Evolutionary conservation across 2,113 vertebrate species (phyloP), one percentile per base, ranked within the genome.

Genomic region (Cariama cristata): DNA sequence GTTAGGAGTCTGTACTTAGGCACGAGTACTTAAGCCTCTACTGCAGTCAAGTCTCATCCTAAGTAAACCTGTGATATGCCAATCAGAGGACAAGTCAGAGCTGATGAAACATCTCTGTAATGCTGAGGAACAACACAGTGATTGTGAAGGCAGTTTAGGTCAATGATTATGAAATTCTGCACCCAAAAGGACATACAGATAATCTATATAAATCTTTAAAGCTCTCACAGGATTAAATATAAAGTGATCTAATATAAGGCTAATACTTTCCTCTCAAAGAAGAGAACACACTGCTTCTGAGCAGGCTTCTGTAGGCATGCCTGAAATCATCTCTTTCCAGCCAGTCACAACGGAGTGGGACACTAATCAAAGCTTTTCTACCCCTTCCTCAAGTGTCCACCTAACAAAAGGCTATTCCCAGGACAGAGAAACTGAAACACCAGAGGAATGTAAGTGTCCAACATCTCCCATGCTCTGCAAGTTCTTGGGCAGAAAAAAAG

Each of bases 201-300:
- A 71, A 89, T 79, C 89, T 84, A 55, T n/a, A 91, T 66, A 93
- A 86, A 88, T 71, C 72, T 93, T 94, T 71, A 67, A 89, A 94
- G 42, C 22, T 20, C 32, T 92, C 26, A 38, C 7, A 74, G 42
- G 38, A 84, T 80, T 86, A 76, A 76, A 83, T 87, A 91, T 86
- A 9, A 86, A 92, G 71, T 92, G 6, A 74, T 88, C 42, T 58
- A 49, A 27, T 80, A 86, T 62, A 64, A 83, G 32, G 33, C 45
- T 83, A 69, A 83, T 66, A 38, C 59, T 80, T 94, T 86, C 22
- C 58, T 80, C 35, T 88, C 64, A 59, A 90, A 90, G 76, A 73
- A 73, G 53, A 82, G n/a, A 92, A 68, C 19, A 59, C 22, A 27
- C 4, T 42, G 14, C 40, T 73, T 79, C 58, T 58, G 72, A 86